Evolutionary conservation across 2,113 vertebrate genomes (phyloP).

Genomic region (Bufo gargarizans): DNA sequence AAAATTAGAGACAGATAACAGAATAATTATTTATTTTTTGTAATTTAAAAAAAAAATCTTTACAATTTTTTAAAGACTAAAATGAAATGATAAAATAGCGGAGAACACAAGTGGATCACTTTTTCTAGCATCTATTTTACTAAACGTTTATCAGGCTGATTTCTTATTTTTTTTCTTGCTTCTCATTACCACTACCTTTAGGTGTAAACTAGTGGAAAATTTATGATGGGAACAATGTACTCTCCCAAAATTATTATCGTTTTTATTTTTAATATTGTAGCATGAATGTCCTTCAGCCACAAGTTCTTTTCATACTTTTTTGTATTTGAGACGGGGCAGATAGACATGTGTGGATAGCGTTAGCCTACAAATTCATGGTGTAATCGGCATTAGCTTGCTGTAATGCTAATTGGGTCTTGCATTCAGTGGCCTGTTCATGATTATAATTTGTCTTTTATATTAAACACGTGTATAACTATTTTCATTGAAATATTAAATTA

Average conservation of each 20-base stretch:
- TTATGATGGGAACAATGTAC: not conserved
- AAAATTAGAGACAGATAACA: no score
- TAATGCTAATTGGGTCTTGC: no score
- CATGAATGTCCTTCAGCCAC: not conserved
- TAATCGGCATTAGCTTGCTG: not conserved
- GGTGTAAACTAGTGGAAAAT: no score
- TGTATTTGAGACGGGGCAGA: not conserved
- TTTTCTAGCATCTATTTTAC: no score
- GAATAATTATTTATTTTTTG: no score
- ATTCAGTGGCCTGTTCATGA: not conserved
- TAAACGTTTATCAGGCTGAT: no score
- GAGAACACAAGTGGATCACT: no score
- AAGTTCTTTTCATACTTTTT: not conserved
- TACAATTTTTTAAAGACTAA: no score
- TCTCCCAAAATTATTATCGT: not conserved
- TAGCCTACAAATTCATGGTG: not conserved
- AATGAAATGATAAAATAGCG: no score
- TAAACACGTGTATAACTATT: not conserved
- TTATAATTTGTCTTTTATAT: not conserved
- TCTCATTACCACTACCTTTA: not conserved
- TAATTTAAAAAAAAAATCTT: no score
- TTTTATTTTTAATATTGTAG: not conserved
- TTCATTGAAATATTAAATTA: slow-evolving; percentile 33
- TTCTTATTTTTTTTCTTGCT: no score
- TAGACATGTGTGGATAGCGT: not conserved